Evolutionary conservation across 2,797 vertebrate species (phyloP).

Genomic region (Gymnocypris eckloni): DNA sequence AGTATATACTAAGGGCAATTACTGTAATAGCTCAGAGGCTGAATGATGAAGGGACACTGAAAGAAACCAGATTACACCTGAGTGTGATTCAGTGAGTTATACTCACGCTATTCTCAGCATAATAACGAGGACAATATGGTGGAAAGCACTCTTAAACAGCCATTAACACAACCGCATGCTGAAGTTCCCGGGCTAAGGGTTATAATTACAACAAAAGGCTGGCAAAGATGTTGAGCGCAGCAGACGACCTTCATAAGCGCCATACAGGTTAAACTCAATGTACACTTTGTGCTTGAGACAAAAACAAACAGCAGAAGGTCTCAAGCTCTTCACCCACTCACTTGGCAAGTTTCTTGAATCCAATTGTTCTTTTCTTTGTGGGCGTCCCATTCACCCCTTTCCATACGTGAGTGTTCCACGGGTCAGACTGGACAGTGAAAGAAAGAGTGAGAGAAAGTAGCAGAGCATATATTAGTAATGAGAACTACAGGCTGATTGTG

Average conservation of each 20-base stretch:
- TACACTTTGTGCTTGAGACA: background rate
- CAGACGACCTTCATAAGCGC: background rate
- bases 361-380: slow-evolving; percentile 95
- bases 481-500: background rate
- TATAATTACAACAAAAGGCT: slow-evolving; percentile 1
- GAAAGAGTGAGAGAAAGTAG: background rate
- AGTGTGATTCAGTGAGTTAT: background rate
- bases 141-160: slow-evolving; percentile 14
- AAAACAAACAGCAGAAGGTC: slow-evolving; percentile 1
- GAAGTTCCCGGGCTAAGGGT: background rate
- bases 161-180: slow-evolving; percentile 16
- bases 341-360: slow-evolving; percentile 99
- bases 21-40: slow-evolving; percentile 68
- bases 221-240: background rate
- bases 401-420: slow-evolving; percentile 95
- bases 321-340: slow-evolving; percentile 73
- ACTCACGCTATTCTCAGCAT: background rate
- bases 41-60: slow-evolving; percentile 31
- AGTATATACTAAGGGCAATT: slow-evolving; percentile 73
- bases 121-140: background rate
- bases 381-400: slow-evolving; percentile 96
- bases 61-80: slow-evolving; percentile 35
- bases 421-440: slow-evolving; percentile 67
- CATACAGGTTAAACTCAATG: background rate
- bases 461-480: background rate